Evolutionary conservation across 2,797 vertebrate species (phyloP).

Genomic region (Pteropus rufus): DNA sequence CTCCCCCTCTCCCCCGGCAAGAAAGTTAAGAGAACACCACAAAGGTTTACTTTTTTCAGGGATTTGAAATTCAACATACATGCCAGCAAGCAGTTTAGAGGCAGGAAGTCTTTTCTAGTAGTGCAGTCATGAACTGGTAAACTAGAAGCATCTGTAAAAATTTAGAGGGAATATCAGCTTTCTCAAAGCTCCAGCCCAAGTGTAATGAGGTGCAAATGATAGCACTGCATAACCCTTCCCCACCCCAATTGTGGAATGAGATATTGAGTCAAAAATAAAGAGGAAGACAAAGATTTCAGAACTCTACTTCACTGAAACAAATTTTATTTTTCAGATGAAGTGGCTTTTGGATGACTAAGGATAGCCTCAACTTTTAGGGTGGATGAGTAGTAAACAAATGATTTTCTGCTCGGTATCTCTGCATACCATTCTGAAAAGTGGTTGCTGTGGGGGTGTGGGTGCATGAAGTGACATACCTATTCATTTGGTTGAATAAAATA

Average conservation of each 20-base stretch:
- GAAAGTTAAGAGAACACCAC: conserved; percentile 81
- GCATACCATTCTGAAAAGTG: conserved; percentile 44
- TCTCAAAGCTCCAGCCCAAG: conserved; percentile 85
- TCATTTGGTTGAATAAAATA: conserved; percentile 69
- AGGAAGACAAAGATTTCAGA: conserved; percentile 79
- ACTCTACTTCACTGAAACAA: conserved; percentile 66
- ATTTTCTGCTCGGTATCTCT: conserved; percentile 69
- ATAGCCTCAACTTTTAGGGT: conserved; percentile 65
- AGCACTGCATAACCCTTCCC: conserved; percentile 83
- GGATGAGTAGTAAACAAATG: conserved; percentile 74
- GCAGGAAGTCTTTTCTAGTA: conserved; percentile 88
- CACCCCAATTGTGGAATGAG: conserved; percentile 84
- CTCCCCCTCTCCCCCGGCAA: conserved; percentile 32
- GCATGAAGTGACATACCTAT: conserved; percentile 69
- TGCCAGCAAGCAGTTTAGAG: conserved; percentile 88
- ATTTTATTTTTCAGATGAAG: conserved; percentile 72
- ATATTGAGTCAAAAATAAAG: conserved; percentile 81
- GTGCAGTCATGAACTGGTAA: conserved; percentile 89
- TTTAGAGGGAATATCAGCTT: conserved; percentile 89
- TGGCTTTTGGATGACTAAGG: conserved; percentile 74
- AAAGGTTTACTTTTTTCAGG: conserved; percentile 84
- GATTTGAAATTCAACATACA: conserved; percentile 86
- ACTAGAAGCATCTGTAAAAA: conserved; percentile 91
- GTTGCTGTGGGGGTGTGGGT: conserved; percentile 17
- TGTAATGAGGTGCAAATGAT: conserved; percentile 91